Evolutionary conservation across 2,797 vertebrate genomes (phyloP).

Genomic region (Pipistrellus kuhlii): DNA sequence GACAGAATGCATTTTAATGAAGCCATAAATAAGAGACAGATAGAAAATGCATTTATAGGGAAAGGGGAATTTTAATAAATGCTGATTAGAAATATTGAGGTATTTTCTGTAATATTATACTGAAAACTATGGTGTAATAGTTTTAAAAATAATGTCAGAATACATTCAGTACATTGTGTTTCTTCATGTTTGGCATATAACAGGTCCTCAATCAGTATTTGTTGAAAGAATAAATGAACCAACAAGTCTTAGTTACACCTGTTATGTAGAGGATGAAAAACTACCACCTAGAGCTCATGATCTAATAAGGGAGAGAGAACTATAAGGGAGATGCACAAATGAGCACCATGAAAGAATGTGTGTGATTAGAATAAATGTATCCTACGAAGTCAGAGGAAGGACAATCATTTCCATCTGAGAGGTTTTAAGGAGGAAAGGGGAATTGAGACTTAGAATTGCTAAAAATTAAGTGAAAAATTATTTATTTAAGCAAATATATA

Average conservation of each 20-base stretch:
- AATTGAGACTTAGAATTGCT: background rate
- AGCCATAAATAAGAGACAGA: background rate
- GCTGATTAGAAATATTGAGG: background rate
- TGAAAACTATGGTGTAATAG: background rate
- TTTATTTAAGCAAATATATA: conserved; percentile 30
- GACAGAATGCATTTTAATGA: background rate
- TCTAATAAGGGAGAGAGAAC: conserved; percentile 41
- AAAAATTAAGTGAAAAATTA: conserved; percentile 3
- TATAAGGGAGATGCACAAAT: conserved; percentile 33
- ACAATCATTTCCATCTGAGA: conserved; percentile 4
- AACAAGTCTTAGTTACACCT: conserved; percentile 80
- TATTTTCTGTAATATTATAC: conserved; percentile 44
- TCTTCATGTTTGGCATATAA: conserved; percentile 76
- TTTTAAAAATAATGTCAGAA: conserved; percentile 54
- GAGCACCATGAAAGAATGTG: background rate
- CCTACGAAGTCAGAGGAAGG: background rate
- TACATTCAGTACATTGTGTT: conserved; percentile 42
- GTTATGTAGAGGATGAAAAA: conserved; percentile 78
- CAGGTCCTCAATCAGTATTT: conserved; percentile 79
- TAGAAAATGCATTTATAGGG: background rate
- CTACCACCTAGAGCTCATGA: conserved; percentile 46
- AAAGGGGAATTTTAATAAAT: conserved; percentile 48
- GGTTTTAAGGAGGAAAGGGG: background rate
- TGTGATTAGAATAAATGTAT: background rate
- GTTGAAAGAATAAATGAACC: conserved; percentile 75